Evolutionary conservation across 2,113 vertebrate species (phyloP).

Genomic region (Brienomyrus brachyistius): DNA sequence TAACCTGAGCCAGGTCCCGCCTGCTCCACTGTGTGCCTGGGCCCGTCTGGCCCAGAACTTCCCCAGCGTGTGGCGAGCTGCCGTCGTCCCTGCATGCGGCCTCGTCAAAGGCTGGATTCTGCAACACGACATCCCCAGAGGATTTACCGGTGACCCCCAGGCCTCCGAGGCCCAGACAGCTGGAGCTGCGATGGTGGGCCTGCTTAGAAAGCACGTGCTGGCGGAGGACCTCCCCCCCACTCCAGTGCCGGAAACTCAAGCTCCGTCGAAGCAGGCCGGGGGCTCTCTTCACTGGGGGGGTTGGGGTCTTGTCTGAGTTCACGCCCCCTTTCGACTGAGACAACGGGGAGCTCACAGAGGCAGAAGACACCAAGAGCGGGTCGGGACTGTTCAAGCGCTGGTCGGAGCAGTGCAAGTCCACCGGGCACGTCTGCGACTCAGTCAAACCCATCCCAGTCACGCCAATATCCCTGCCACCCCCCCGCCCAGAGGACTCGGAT

Average conservation of each 20-base stretch:
- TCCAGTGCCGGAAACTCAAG: conserved; percentile 83
- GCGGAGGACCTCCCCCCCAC: conserved; percentile 56
- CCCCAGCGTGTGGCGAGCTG: conserved; percentile 70
- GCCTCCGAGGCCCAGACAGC: conserved; percentile 34
- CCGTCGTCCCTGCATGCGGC: conserved; percentile 52
- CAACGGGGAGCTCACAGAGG: conserved; percentile 10
- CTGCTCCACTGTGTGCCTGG: conserved; percentile 64
- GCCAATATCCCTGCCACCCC: neutral
- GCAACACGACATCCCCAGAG: neutral
- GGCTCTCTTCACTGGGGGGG: conserved; percentile 44
- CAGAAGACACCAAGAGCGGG: neutral
- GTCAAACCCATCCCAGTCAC: neutral
- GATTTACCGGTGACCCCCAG: neutral
- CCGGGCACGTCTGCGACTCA: neutral
- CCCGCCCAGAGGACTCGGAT: neutral
- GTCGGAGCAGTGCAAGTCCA: neutral
- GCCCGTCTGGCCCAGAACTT: conserved; percentile 68
- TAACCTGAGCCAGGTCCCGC: conserved; percentile 66
- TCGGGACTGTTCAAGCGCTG: neutral
- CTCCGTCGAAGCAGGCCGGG: conserved; percentile 68
- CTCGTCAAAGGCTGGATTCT: conserved; percentile 32
- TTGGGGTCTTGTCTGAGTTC: conserved; percentile 22
- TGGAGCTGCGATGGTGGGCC: conserved; percentile 63
- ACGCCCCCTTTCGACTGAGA: conserved; percentile 30
- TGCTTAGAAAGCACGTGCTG: conserved; percentile 55